These are phyloP conservation scores for Chelonia mydas DNA, from an alignment of 2,797 vertebrate genomes.

Conservation along the genomic window DNA sequence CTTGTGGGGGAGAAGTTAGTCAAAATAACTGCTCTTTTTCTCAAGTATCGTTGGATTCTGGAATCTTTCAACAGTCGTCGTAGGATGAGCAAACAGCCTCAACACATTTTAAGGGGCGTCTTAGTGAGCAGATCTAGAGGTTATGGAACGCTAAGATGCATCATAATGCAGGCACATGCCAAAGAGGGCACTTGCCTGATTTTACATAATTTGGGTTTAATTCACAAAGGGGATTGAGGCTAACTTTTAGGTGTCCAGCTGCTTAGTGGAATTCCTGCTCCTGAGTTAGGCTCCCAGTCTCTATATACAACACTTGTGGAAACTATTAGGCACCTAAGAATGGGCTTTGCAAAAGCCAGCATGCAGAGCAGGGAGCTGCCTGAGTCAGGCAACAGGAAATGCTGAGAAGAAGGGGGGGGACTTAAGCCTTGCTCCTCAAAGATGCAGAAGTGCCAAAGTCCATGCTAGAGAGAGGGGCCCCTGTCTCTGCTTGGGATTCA, in stretches of 20 bases:
- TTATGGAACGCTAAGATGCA: background rate
- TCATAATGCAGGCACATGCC: background rate
- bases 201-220: background rate
- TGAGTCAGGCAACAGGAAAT: too few species aligned
- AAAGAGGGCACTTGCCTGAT: background rate
- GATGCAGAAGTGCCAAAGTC: background rate
- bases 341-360: background rate
- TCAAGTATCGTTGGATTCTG: constrained; percentile 57
- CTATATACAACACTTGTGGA: background rate
- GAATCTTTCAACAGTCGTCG: constrained; percentile 66
- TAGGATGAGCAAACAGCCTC: constrained; percentile 57
- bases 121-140: background rate
- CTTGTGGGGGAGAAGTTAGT: constrained; percentile 74
- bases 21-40: constrained; percentile 70
- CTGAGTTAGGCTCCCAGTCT: background rate
- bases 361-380: background rate
- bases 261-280: background rate
- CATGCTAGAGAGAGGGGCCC: background rate
- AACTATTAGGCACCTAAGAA: background rate
- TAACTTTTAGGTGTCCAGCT: background rate
- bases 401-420: background rate
- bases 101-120: constrained; percentile 32
- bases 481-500: background rate
- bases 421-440: background rate
- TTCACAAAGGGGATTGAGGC: background rate